phyloP scores from a whole-genome alignment of 2,888 invertebrate genomes.

The Psylliodes chrysocephalus region DNA sequence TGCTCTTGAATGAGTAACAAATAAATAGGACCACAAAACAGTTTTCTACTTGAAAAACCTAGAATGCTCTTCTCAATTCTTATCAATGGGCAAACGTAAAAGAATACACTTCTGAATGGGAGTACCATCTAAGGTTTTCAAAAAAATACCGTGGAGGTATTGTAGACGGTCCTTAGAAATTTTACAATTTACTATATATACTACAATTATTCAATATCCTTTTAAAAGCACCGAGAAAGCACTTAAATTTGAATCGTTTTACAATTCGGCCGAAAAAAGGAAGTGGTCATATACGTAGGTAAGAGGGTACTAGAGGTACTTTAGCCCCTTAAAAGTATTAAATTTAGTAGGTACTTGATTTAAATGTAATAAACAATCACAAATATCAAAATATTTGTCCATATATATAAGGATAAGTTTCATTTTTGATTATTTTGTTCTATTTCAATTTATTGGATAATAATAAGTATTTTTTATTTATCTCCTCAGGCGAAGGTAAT shows the following conservation, averaged over 20 bases:
- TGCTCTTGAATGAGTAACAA: conserved; percentile 15
- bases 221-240: conserved; percentile 18
- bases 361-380: too few relatives aligned
- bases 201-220: conserved; percentile 36
- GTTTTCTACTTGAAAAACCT: conserved; percentile 20
- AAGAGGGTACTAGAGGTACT: too few relatives aligned
- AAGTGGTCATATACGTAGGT: background rate
- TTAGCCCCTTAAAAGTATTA: too few relatives aligned
- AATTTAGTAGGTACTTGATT: too few relatives aligned
- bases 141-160: conserved; percentile 26
- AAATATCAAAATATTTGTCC: too few relatives aligned
- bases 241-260: conserved; percentile 34
- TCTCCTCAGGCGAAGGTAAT: too few relatives aligned
- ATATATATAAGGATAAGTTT: too few relatives aligned
- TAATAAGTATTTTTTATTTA: too few relatives aligned
- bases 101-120: conserved; percentile 14
- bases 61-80: conserved; percentile 1
- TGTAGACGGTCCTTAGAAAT: conserved; percentile 21
- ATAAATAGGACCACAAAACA: conserved; percentile 18
- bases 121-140: conserved; percentile 6
- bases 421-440: too few relatives aligned
- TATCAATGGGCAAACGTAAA: background rate
- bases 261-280: conserved; percentile 23
- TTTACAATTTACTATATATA: conserved; percentile 31
- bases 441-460: too few relatives aligned